Base-by-base conservation (phyloP, 2,113 vertebrate species). In the Etheostoma cragini region DNA sequence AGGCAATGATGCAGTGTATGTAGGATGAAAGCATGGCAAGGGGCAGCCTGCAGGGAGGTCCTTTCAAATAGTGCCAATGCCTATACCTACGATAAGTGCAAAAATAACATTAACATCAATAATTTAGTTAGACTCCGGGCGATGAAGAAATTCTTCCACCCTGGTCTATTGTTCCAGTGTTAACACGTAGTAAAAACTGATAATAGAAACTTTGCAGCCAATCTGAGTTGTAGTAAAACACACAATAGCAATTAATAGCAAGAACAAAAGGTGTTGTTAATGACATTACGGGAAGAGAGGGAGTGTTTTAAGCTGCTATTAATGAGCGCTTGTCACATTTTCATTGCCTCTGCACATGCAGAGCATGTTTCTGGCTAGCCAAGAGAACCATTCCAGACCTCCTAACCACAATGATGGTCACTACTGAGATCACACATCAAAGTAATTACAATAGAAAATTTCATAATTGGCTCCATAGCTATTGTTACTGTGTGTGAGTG, bases 391-490 rank as follows among this genome's bases (percentile, higher is more conserved):
- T 85, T 88, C 60, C 84, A 88, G 72, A 83, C 84, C 88, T 83
- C 86, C 69, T 78, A 88, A 94, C 80, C 85, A 89, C 84, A 89
- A 85, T 79, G 85, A 82, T 69, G 82, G 88, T 88, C 38, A 73
- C 83, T 88, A 77, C 71, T 63, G 80, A 94, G 90, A 94, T 94
- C 90, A 90, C 91, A 88, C 88, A 94, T 94, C 91, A 94, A 93
- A 91, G 92, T 92, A 94, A 95, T 94, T 95, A 92, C 82, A 89
- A 42, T 83, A 82, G 91, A 93, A 90, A 92, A 88, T 91, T 88
- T 93, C 71, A 82, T 94, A 94, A 95, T 91, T 94, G 91, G 91
- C 91, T 94, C 87, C 88, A 86, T 81, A 72, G 90, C 87, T 90
- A 88, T 89, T 94, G 84, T 90, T 89, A 66, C 42, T 22, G 42